Evolutionary conservation across 1,140 invertebrate species (phyloP), one percentile per base, ranked within the genome.

Genomic region (Ganaspis sp.): DNA sequence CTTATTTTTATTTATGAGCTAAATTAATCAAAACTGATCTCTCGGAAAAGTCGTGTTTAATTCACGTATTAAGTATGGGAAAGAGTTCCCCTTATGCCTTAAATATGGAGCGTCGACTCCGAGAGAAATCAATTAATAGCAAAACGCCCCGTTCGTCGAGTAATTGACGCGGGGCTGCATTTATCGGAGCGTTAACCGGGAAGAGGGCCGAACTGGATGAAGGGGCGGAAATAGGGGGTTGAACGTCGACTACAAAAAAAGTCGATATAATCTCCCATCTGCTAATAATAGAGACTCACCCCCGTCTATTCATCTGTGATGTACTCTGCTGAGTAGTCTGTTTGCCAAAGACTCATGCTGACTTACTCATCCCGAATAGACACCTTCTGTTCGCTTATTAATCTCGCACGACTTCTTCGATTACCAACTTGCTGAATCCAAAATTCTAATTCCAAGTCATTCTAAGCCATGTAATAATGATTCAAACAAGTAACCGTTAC

Each of bases 231-330:
- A 77, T 64, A 75, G 76, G 77, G 74, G 74, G 70, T 34, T 19
- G 77, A 70, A 70, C 76, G 81, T 81, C 34, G 26, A 12, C 45
- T 54, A 75, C 37, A 80, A 86, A 84, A 64, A 85, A 86, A 88
- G 21, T 88, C 87, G 85, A 88, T 88, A 85, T 83, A 89, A 89
- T 89, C 86, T 86, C 78, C 85, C 85, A 87, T 88, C 85, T 87
- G 83, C 85, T 88, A 87, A 89, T 87, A 88, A 89, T 84, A 85
- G 84, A 86, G 83, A 86, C 81, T 85, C 84, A 86, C 80, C 81
- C 76, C 78, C 71, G 73, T 79, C 73, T 81, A 83, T 86, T 86
- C 77, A 84, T 87, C 76, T 76, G 74, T 74, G 74, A 58, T 64
- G 74, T 74, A 23, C 73, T 75, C 71, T 73, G 69, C 71, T 54